These are phyloP conservation scores for Thalassoma bifasciatum DNA, from an alignment of 2,113 vertebrate species.

Conservation along the genomic window DNA sequence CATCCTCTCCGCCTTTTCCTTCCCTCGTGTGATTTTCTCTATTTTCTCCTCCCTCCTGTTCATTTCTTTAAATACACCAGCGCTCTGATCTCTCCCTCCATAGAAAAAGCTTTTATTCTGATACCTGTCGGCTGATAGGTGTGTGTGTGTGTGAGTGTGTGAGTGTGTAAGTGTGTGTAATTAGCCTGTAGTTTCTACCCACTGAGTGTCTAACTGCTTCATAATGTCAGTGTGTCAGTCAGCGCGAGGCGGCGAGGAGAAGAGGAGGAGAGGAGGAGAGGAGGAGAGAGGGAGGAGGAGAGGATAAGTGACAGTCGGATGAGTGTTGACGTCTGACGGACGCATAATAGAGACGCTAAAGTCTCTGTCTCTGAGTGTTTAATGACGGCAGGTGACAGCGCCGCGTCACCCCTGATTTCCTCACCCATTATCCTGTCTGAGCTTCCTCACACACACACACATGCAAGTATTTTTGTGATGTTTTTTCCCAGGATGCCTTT, in stretches of 20 bases:
- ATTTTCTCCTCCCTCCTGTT: not conserved
- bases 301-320: not conserved
- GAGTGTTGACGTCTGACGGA: not conserved
- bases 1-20: not conserved
- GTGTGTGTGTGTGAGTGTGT: slow-evolving; percentile 27
- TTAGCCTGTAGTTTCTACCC: slow-evolving; percentile 55
- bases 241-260: not conserved
- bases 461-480: not conserved
- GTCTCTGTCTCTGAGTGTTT: slow-evolving; percentile 3
- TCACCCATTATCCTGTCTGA: slow-evolving; percentile 10
- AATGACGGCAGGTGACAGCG: slow-evolving; percentile 18
- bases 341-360: slow-evolving; percentile 6
- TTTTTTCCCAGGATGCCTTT: not conserved
- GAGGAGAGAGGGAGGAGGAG: not conserved
- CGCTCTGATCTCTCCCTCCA: not conserved
- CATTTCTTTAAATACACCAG: not conserved
- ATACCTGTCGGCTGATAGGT: slow-evolving; percentile 26
- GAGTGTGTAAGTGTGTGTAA: slow-evolving; percentile 32
- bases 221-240: slow-evolving; percentile 60
- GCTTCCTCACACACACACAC: not conserved
- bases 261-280: not conserved
- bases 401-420: slow-evolving; percentile 2
- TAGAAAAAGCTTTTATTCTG: slow-evolving; percentile 29
- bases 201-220: slow-evolving; percentile 57
- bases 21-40: not conserved